Evolutionary conservation across 2,888 invertebrate genomes (phyloP).

Genomic region (Mimas tiliae): DNA sequence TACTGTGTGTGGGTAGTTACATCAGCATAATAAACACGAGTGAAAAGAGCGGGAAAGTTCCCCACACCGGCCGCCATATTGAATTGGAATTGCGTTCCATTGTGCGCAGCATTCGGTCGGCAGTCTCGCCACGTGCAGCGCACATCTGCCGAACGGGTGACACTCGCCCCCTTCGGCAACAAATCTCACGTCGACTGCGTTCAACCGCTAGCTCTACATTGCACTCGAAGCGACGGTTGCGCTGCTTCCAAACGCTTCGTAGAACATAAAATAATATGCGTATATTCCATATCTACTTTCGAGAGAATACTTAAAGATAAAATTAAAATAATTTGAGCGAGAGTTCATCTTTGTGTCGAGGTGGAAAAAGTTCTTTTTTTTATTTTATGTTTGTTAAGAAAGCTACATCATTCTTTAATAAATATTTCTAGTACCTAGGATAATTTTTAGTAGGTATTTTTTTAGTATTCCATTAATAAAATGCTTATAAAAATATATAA

Average conservation of each 20-base stretch:
- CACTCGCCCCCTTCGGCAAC: constrained; percentile 55
- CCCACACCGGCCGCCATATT: constrained; percentile 68
- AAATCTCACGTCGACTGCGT: constrained; percentile 24
- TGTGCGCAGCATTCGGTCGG: constrained; percentile 66
- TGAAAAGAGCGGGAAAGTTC: constrained; percentile 78
- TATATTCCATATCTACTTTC: neutral
- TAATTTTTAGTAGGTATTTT: too few relatives aligned
- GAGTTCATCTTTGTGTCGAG: too few relatives aligned
- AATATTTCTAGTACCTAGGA: too few relatives aligned
- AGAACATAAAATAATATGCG: neutral
- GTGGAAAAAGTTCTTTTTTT: too few relatives aligned
- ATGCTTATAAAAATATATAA: too few relatives aligned
- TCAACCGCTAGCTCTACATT: constrained; percentile 6
- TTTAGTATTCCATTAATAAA: too few relatives aligned
- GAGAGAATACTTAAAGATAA: neutral
- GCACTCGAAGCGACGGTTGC: neutral
- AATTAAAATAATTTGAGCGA: too few relatives aligned
- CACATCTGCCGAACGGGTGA: constrained; percentile 68
- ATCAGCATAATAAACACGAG: constrained; percentile 46
- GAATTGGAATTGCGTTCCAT: constrained; percentile 69
- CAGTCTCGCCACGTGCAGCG: constrained; percentile 63
- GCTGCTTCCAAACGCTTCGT: constrained; percentile 13
- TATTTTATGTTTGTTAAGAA: too few relatives aligned
- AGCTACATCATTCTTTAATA: too few relatives aligned
- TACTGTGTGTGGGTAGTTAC: constrained; percentile 41